Percentiles rank a stretch among this genome's conserved stretches.
Conservation (phyloP, 1,140 invertebrate species). For the Chymomyza costata region DNA sequence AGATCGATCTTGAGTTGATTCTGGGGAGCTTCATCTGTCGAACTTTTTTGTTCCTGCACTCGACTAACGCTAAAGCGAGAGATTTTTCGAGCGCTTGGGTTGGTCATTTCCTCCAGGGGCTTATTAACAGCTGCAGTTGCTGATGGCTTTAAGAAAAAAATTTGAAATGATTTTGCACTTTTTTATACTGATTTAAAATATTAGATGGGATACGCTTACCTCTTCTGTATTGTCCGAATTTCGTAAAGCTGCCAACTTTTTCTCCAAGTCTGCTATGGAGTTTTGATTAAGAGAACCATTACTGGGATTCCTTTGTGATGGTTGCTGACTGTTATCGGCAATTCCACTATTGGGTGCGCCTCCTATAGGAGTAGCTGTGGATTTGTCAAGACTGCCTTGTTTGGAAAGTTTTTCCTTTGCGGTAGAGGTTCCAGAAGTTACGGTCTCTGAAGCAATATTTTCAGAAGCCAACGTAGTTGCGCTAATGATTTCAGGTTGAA, state of each 20-base stretch:
- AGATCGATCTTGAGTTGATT: slow-evolving; percentile 61
- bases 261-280: slow-evolving; percentile 69
- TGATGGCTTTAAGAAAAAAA: slow-evolving; percentile 14
- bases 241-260: slow-evolving; percentile 67
- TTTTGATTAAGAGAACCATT: slow-evolving; percentile 60
- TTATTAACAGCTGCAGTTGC: slow-evolving; percentile 18
- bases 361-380: slow-evolving; percentile 26
- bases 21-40: slow-evolving; percentile 37
- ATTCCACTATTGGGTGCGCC: slow-evolving; percentile 9
- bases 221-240: slow-evolving; percentile 57
- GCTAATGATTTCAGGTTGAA: slow-evolving; percentile 42
- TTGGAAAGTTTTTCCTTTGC: slow-evolving; percentile 52
- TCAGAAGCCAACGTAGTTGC: slow-evolving; percentile 20
- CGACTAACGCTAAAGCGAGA: slow-evolving; percentile 73
- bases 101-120: slow-evolving; percentile 33
- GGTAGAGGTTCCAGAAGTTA: slow-evolving; percentile 7
- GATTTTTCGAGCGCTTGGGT: slow-evolving; percentile 55
- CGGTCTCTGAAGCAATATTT: slow-evolving; percentile 20
- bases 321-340: not conserved
- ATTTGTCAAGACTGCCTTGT: slow-evolving; percentile 61
- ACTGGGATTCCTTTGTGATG: slow-evolving; percentile 34
- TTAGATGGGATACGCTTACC: slow-evolving; percentile 16
- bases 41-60: slow-evolving; percentile 59
- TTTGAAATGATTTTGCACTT: not conserved
- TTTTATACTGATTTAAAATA: not conserved